These are phyloP conservation scores for Heliconius aoede DNA, from an alignment of 2,888 invertebrate genomes.

Conservation along the genomic window DNA sequence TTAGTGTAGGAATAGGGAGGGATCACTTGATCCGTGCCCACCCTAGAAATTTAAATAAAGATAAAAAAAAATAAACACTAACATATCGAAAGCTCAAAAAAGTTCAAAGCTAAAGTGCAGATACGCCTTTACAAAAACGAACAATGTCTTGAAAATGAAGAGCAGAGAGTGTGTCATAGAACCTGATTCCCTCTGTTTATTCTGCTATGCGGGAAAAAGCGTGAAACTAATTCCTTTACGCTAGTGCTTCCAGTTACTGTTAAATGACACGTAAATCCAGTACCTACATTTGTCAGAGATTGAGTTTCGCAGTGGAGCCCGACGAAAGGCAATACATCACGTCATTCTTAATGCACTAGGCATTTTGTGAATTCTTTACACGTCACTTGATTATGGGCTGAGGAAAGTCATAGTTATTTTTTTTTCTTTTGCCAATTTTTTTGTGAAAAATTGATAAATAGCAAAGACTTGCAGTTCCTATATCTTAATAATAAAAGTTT, in stretches of 20 bases:
- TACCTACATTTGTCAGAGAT: conserved; percentile 56
- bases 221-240: not conserved
- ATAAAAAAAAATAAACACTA: no score
- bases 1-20: no score
- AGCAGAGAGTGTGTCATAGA: no score
- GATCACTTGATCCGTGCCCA: no score
- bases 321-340: conserved; percentile 56
- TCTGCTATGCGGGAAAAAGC: no score
- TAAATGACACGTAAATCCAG: conserved; percentile 54
- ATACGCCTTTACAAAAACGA: no score
- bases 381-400: conserved; percentile 30
- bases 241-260: conserved; percentile 33
- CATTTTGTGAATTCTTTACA: conserved; percentile 48
- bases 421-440: conserved; percentile 1
- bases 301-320: conserved; percentile 57
- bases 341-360: conserved; percentile 52
- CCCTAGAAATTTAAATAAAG: no score
- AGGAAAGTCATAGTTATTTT: conserved; percentile 17
- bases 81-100: no score
- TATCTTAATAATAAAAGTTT: not conserved
- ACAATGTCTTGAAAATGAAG: no score
- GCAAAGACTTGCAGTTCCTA: not conserved
- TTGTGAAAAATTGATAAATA: not conserved
- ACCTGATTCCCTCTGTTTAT: no score
- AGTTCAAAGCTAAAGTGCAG: no score